Evolutionary conservation across 2,113 vertebrate species (phyloP).

Genomic region (Cacatua alba): DNA sequence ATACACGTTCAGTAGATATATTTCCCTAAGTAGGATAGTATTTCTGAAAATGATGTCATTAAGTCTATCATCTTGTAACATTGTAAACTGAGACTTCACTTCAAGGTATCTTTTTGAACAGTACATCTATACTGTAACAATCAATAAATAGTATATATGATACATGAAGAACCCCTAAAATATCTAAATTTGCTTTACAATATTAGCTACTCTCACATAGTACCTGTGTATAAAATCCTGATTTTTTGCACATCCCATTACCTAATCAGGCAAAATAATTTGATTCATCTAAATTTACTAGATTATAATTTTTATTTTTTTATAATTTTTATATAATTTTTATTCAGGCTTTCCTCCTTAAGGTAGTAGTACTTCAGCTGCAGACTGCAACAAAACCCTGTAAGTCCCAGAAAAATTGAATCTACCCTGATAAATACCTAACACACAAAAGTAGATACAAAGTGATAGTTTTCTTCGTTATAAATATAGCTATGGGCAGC

Average conservation of each 20-base stretch:
- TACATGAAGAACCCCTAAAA: neutral
- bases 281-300: neutral
- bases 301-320: no score
- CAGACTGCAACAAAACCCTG: neutral
- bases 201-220: neutral
- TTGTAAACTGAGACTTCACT: neutral
- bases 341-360: slow-evolving; percentile 23
- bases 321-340: no score
- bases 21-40: neutral
- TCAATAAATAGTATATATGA: neutral
- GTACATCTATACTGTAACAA: neutral
- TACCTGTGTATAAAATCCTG: neutral
- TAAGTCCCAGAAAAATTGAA: slow-evolving; percentile 28
- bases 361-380: slow-evolving; percentile 55
- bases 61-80: neutral
- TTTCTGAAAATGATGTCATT: neutral
- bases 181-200: neutral
- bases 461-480: slow-evolving; percentile 20
- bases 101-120: neutral
- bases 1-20: neutral
- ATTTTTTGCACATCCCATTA: neutral
- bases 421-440: slow-evolving; percentile 67
- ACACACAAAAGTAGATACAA: slow-evolving; percentile 41
- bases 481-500: slow-evolving; percentile 68
- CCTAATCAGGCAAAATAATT: slow-evolving; percentile 3